These are phyloP conservation scores for Fringilla coelebs DNA, from an alignment of 2,797 vertebrate species.

Conservation along the genomic window DNA sequence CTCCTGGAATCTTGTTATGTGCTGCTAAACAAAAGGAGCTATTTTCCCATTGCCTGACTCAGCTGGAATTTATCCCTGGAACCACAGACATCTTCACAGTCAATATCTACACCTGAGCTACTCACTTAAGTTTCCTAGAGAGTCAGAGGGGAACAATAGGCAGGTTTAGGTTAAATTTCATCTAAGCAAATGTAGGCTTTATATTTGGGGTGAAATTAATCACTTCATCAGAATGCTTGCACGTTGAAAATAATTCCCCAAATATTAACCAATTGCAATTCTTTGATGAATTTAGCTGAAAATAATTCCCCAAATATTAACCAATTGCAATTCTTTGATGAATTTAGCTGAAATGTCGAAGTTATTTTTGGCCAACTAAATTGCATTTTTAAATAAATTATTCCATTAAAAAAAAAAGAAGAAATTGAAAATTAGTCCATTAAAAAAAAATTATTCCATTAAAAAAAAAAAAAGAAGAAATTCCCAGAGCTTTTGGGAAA, in stretches of 20 bases:
- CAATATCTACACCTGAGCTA: background rate
- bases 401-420: too few relatives aligned
- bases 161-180: background rate
- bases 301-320: background rate
- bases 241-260: background rate
- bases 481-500: background rate
- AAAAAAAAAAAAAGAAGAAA: too few relatives aligned
- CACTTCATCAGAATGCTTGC: background rate
- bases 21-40: background rate
- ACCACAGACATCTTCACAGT: background rate
- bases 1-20: background rate
- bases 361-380: background rate
- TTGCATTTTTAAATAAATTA: background rate
- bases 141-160: background rate
- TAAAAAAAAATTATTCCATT: too few relatives aligned
- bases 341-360: background rate
- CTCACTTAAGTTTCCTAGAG: background rate
- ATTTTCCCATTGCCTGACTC: background rate
- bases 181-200: background rate
- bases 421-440: too few relatives aligned
- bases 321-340: background rate
- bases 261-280: background rate
- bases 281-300: background rate
- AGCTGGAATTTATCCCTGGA: background rate
- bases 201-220: background rate